A percentile compares a stretch with the other conserved stretches of the same genome.
Evolutionary conservation across 2,113 vertebrate species (phyloP).

Genomic region (Syngnathus floridae): DNA sequence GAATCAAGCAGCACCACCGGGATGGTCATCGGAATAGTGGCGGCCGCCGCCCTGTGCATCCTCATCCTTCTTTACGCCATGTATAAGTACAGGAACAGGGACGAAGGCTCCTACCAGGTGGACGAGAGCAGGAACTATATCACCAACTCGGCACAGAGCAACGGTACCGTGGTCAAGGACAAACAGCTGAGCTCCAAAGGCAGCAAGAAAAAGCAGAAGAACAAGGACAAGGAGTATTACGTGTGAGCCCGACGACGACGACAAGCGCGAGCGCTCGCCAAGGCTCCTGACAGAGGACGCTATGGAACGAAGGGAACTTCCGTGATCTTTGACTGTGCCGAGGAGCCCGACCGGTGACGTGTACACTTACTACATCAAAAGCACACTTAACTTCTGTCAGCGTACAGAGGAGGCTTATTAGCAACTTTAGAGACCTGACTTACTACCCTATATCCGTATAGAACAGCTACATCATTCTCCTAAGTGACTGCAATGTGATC

Average conservation of each 20-base stretch:
- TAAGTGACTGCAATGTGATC: conserved; percentile 85
- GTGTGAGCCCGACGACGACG: conserved; percentile 75
- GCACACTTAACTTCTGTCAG: conserved; percentile 81
- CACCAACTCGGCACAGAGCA: conserved; percentile 99
- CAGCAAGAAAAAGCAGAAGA: conserved; percentile 96
- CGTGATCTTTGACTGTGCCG: conserved; percentile 66
- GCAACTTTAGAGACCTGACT: conserved; percentile 75
- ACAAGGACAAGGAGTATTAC: conserved; percentile 99
- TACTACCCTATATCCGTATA: conserved; percentile 79
- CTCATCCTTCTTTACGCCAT: conserved; percentile 99
- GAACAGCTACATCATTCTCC: conserved; percentile 87
- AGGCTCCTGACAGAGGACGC: conserved; percentile 67
- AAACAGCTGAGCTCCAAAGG: conserved; percentile 93
- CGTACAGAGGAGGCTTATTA: conserved; percentile 71
- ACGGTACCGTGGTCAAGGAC: conserved; percentile 93
- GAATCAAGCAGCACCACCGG: conserved; percentile 99
- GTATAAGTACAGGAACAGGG: conserved; percentile 99
- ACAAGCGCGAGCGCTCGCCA: too few relatives aligned
- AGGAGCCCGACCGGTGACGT: conserved; percentile 78
- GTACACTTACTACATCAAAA: conserved; percentile 86
- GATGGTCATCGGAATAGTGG: conserved; percentile 99
- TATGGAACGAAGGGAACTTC: conserved; percentile 63
- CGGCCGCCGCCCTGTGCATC: conserved; percentile 99
- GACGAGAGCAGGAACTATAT: conserved; percentile 99
- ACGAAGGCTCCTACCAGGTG: conserved; percentile 99